These are phyloP conservation scores for Xenopus tropicalis DNA, from an alignment of 2,113 vertebrate species.

Conservation along the genomic window DNA sequence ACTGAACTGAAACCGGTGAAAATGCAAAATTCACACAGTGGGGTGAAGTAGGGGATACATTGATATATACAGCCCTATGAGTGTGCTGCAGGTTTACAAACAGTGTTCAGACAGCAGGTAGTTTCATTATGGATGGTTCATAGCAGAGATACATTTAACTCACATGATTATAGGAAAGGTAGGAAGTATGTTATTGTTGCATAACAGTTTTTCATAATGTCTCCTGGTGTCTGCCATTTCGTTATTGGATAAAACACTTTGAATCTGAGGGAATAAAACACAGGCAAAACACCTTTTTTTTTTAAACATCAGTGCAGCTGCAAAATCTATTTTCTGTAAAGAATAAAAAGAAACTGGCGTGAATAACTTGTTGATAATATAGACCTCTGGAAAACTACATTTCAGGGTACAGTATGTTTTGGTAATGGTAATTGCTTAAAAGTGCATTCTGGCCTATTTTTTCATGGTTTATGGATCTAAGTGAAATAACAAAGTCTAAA, in stretches of 20 bases:
- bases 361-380: conserved; percentile 15
- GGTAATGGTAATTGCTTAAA: conserved; percentile 20
- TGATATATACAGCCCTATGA: too few species aligned
- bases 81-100: too few species aligned
- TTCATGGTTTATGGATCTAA: conserved; percentile 21
- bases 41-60: too few species aligned
- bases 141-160: too few species aligned
- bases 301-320: conserved; percentile 6
- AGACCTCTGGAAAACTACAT: conserved; percentile 14
- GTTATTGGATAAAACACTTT: conserved; percentile 2
- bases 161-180: too few species aligned
- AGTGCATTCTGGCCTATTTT: conserved; percentile 19
- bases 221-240: neutral
- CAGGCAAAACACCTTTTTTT: conserved; percentile 18
- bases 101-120: too few species aligned
- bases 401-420: neutral
- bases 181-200: too few species aligned
- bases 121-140: too few species aligned
- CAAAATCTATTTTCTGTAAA: conserved; percentile 14
- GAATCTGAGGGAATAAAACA: neutral
- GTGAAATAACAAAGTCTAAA: conserved; percentile 14
- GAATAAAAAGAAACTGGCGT: conserved; percentile 3
- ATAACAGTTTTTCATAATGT: neutral
- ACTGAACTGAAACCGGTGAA: too few species aligned
- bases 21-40: too few species aligned